Percentiles rank a stretch among this genome's conserved stretches.
phyloP scores from a whole-genome alignment of 2,888 invertebrate genomes.

The Petrophora chlorosata region DNA sequence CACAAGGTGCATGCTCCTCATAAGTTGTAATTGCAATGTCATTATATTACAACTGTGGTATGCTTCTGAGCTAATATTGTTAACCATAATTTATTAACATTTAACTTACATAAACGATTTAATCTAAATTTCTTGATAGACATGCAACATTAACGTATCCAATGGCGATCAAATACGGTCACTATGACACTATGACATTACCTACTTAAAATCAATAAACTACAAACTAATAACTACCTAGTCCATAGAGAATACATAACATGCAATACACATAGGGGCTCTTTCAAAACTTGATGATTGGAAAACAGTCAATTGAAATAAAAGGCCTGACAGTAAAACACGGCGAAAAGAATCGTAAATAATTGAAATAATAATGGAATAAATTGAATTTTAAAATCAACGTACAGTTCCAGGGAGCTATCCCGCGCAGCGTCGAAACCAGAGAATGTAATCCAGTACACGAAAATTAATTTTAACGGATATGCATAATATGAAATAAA shows the following conservation, averaged over 20 bases:
- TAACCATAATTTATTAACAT: not conserved
- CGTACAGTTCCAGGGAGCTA: slow-evolving; percentile 76
- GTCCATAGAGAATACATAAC: slow-evolving; percentile 22
- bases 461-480: slow-evolving; percentile 47
- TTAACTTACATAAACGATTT: not conserved
- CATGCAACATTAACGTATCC: slow-evolving; percentile 23
- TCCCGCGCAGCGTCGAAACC: slow-evolving; percentile 65
- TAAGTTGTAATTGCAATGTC: no score
- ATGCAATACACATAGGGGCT: slow-evolving; percentile 31
- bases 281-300: slow-evolving; percentile 38
- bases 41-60: no score
- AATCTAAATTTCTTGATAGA: slow-evolving; percentile 4
- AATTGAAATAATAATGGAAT: slow-evolving; percentile 24
- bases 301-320: slow-evolving; percentile 33
- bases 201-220: no score
- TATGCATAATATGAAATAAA: slow-evolving; percentile 39
- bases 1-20: no score
- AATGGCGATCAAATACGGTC: slow-evolving; percentile 2
- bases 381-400: slow-evolving; percentile 53
- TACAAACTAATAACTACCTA: slow-evolving; percentile 29
- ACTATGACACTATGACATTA: no score
- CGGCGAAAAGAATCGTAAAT: slow-evolving; percentile 34
- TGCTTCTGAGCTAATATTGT: no score
- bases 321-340: slow-evolving; percentile 36
- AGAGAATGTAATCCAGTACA: slow-evolving; percentile 57